phyloP scores from a whole-genome alignment of 2,113 vertebrate genomes.

The Candoia aspera region DNA sequence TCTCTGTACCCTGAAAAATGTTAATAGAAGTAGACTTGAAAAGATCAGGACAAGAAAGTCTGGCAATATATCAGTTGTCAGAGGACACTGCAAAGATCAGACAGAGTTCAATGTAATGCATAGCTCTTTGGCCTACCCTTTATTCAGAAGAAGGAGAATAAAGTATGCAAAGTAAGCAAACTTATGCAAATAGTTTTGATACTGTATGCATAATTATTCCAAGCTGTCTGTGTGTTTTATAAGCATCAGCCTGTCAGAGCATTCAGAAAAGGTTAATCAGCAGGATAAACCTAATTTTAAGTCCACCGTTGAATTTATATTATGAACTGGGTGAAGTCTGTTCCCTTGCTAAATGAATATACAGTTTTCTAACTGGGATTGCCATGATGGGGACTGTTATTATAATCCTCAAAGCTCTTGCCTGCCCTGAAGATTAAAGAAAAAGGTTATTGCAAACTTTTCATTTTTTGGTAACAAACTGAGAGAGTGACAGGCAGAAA shows the following conservation, averaged over 20 bases:
- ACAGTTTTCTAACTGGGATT: conserved; percentile 47
- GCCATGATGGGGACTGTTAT: conserved; percentile 47
- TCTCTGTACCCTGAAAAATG: not conserved
- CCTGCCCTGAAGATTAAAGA: conserved; percentile 55
- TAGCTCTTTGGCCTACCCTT: not conserved
- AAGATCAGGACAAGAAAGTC: not conserved
- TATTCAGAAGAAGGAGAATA: not conserved
- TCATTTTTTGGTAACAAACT: conserved; percentile 44
- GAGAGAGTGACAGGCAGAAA: conserved; percentile 37
- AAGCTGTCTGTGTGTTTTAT: conserved; percentile 17
- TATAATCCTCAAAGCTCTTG: conserved; percentile 55
- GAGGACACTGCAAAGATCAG: not conserved
- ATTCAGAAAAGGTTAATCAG: conserved; percentile 17
- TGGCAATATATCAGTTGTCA: not conserved
- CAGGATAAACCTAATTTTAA: conserved; percentile 43
- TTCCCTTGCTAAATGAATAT: conserved; percentile 38
- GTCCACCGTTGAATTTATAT: conserved; percentile 52
- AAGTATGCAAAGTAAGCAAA: conserved; percentile 17
- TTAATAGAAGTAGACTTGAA: not conserved
- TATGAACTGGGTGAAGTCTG: conserved; percentile 54
- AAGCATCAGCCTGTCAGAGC: not conserved
- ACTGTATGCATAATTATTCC: conserved; percentile 1
- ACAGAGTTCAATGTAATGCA: not conserved
- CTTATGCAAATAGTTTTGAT: conserved; percentile 8
- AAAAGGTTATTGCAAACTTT: conserved; percentile 40